Evolutionary conservation across 2,797 vertebrate species (phyloP), one percentile per base, ranked within the genome.

Genomic region (Pangasius larnaudii): DNA sequence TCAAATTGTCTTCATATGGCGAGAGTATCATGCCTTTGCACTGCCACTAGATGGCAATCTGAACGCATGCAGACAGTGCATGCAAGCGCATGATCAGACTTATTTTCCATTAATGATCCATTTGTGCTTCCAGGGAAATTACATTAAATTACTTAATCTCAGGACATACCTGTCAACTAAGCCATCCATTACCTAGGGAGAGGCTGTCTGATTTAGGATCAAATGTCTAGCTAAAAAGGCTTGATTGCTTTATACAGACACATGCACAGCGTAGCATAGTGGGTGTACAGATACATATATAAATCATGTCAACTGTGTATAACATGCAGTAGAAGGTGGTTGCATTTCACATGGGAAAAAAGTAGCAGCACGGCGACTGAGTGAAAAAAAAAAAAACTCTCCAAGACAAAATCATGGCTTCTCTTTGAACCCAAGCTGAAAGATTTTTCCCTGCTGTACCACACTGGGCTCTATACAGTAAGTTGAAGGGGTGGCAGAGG

Each of bases 351-450:
- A 85, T 61, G 91, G 84, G 1, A 61, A 61, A 42, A 83, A 49
- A 19, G 53, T 19, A 63, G 19, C 5, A 33, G 9, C 9, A 85
- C 79, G 58, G 46, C 90, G 87, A 18, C 86, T 85, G 42, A 83
- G 22, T 51, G 86, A 93, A 94, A 87, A 78, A 92, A 92, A 94
- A 87, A 82, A 93, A 89, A 80, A 74, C 89, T 89, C 90, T 89
- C 69, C 75, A 18, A 81, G 75, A 77, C 46, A 69, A 85, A 88
- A n/a, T 82, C 85, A 92, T 90, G 56, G 78, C 89, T 91, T 72
- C 84, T 88, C 84, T 89, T 86, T 90, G 82, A 89, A 84, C 83
- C 77, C 61, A 4, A 30, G 59, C 79, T 78, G 42, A 89, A 87
- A 87, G 46, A 58, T 83, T 87, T 84, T 85, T 67, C n/a, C 77